Base-by-base conservation (phyloP, 2,888 invertebrate species). In the Cryptocephalus moraei region DNA sequence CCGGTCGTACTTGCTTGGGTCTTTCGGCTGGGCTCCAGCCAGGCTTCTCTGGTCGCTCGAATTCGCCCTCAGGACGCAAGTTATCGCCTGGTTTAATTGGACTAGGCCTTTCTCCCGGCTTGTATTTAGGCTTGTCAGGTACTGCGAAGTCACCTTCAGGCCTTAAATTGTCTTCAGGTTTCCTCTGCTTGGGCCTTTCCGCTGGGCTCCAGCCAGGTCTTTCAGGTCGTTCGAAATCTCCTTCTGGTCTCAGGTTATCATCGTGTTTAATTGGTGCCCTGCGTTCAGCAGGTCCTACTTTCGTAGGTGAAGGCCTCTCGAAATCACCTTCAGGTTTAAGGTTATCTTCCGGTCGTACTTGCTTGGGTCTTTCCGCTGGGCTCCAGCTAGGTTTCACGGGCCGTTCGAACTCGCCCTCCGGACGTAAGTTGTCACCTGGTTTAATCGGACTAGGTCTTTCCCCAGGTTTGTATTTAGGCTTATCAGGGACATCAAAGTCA, bases 201-300 rank as follows among this genome's bases (percentile, higher is more conserved):
- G 71, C 79, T 0, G 78, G 62, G 36, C 48, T 49, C 50, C 58
- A 78, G 47, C 57, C 54, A 0, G 64, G 60, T 47, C 69, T 66
- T 39, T 72, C 66, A 36, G 72, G 72, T 43, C 68, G 60, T 46
- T 73, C 70, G 54, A 79, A 78, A 1, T 80, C 77, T 1, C 82
- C 82, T 62, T 81, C 82, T 0, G 79, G 77, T 43, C 67, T 71
- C 0, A 82, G 66, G 62, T 82, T 83, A 54, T 82, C 81, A 54
- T 73, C 65, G 0, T 79, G 84, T 54, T 72, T 79, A 49, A 67
- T 75, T 31, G 67, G 73, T 34, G 66, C 65, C 14, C 70, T 74
- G 45, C 76, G 64, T 55, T 75, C 72, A 41, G 70, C 69, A 13
- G 75, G 72, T 31, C 56, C 62, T 62, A 63, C 69, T 47, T 64